These are phyloP conservation scores for Zaprionus ghesquierei DNA, from an alignment of 1,140 invertebrate genomes.

Conservation along the genomic window DNA sequence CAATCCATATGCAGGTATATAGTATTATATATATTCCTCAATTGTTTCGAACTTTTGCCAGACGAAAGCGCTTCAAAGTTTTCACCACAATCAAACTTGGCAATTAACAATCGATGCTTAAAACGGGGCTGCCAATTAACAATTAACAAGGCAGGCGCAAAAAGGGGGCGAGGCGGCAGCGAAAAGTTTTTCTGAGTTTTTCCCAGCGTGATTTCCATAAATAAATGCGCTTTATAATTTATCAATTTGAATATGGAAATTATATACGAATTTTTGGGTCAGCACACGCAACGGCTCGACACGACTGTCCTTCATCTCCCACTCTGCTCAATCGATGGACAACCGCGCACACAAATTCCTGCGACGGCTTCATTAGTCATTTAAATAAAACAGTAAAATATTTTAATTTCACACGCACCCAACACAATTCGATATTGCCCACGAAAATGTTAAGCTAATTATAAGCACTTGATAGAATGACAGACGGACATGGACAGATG, in stretches of 20 bases:
- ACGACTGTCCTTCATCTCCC: not conserved
- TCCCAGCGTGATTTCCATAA: constrained; percentile 2
- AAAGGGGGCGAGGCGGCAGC: constrained; percentile 20
- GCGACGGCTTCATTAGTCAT: constrained; percentile 11
- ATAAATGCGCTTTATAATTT: constrained; percentile 14
- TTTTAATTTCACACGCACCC: constrained; percentile 35
- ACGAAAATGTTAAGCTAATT: constrained; percentile 31
- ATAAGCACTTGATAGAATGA: constrained; percentile 12
- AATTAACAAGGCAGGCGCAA: constrained; percentile 51
- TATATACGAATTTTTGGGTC: constrained; percentile 9
- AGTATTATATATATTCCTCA: constrained; percentile 3
- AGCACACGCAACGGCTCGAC: constrained; percentile 1
- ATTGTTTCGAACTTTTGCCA: constrained; percentile 59
- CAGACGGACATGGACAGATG: not conserved
- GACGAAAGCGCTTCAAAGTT: constrained; percentile 73
- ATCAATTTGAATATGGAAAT: constrained; percentile 11
- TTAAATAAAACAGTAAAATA: constrained; percentile 28
- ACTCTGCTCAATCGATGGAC: constrained; percentile 6
- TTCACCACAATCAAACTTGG: constrained; percentile 49
- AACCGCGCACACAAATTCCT: constrained; percentile 22
- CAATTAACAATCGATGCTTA: constrained; percentile 73
- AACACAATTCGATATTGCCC: not conserved
- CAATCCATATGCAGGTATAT: not conserved
- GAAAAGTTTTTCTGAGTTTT: constrained; percentile 8
- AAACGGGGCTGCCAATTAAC: constrained; percentile 65